A percentile compares a stretch with the other conserved stretches of the same genome.
phyloP scores from a whole-genome alignment of 2,888 invertebrate species.

The Meteorus colon region DNA sequence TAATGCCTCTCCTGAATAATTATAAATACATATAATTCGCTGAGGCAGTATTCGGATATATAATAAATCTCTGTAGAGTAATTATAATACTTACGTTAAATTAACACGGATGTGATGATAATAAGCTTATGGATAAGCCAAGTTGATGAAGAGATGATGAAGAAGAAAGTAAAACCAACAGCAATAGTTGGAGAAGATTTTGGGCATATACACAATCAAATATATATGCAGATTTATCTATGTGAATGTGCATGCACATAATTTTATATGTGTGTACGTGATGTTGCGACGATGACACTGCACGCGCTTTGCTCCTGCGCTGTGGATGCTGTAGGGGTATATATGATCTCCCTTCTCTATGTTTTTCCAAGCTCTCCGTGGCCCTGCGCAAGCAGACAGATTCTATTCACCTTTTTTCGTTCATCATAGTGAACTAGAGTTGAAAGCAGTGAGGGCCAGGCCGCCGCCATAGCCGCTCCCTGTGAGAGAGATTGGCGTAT shows the following conservation, averaged over 20 bases:
- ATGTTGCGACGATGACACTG: conserved; percentile 29
- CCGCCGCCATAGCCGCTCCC: conserved; percentile 73
- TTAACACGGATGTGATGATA: background rate
- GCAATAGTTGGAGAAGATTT: background rate
- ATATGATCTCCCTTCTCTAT: conserved; percentile 12
- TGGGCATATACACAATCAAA: background rate
- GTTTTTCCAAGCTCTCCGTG: background rate
- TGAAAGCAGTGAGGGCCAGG: conserved; percentile 71
- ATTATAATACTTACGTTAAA: background rate
- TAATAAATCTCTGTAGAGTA: background rate
- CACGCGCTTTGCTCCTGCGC: conserved; percentile 33
- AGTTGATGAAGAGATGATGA: background rate
- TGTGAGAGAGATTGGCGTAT: conserved; percentile 55
- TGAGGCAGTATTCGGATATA: background rate
- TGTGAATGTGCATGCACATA: background rate
- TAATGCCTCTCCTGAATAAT: background rate
- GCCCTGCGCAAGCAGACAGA: conserved; percentile 38
- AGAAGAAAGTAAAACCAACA: conserved; percentile 7
- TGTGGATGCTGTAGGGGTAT: conserved; percentile 26
- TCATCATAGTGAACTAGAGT: conserved; percentile 36
- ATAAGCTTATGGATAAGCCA: background rate
- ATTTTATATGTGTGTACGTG: background rate
- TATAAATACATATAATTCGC: background rate
- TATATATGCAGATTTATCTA: background rate
- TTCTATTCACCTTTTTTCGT: conserved; percentile 45